Evolutionary conservation across 2,888 invertebrate species (phyloP), one percentile per base, ranked within the genome.

Genomic region (Seladonia tumulorum): DNA sequence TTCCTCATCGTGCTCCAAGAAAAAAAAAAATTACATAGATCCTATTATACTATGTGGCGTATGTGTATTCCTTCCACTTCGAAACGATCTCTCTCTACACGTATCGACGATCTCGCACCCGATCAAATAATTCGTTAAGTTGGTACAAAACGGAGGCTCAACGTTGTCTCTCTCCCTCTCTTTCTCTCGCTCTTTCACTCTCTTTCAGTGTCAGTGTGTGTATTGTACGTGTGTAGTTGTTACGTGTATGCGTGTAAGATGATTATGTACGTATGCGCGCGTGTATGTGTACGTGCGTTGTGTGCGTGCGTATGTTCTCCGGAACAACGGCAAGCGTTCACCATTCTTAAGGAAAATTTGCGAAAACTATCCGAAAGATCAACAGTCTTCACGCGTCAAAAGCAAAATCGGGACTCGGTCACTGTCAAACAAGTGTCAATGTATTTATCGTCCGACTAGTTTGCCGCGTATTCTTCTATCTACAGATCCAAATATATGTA

Each of bases 271-370:
- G 22, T 16, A 49, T 18, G 53, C 10, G 22, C 53, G 12, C 18
- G 35, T 7, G 29, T 18, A n/a, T 35, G 18, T 72, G 22, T 71
- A 18, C 25, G 53, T 39, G 71, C 73, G 18, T 66, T 76, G 60
- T 70, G 22, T 25, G 29, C 47, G 76, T 39, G 63, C 39, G 63
- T 47, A 75, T 76, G 60, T 76, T 82, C 86, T 89, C 88, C 80
- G 87, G 87, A 88, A 87, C 90, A 89, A 83, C 90, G 87, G 86
- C 89, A 89, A 86, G 89, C 73, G 73, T 72, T 81, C 74, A 39
- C 49, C 45, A 70, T 47, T 39, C 16, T 73, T 35, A 8, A 22
- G 18, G 29, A 42, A 47, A 12, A 39, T 63, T 18, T 53, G 68
- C 57, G 3, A 22, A 35, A 76, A 74, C 70, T 68, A 78, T 70